phyloP scores from a whole-genome alignment of 30 jellyfish, hydroid and myxozoan genomes.

The Sanderia malayensis region DNA sequence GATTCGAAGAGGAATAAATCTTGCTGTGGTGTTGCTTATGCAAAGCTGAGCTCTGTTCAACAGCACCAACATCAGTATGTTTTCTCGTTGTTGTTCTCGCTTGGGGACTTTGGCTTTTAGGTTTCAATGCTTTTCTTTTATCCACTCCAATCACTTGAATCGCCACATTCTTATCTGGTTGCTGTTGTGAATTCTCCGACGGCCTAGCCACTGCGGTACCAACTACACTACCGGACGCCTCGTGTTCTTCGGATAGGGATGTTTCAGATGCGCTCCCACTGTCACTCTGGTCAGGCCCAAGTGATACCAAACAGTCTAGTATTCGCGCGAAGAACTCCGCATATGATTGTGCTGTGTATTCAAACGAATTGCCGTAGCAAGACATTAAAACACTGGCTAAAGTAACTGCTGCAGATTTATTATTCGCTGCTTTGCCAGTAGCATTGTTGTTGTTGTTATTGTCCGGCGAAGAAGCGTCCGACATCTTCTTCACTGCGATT shows the following conservation, averaged over 20 bases:
- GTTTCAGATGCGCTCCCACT: constrained; percentile 29
- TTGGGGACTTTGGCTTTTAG: not conserved
- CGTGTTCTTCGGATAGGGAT: constrained; percentile 47
- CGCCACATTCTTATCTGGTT: not conserved
- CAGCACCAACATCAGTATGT: not conserved
- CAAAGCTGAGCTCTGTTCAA: not conserved
- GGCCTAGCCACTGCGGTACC: not conserved
- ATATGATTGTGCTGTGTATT: constrained; percentile 10
- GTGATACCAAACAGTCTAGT: constrained; percentile 13
- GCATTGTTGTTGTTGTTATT: too few relatives aligned
- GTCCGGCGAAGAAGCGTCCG: not conserved
- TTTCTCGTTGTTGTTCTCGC: not conserved
- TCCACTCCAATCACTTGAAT: not conserved
- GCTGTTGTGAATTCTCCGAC: not conserved
- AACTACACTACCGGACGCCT: not conserved
- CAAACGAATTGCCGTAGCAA: constrained; percentile 35
- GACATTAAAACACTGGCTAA: constrained; percentile 30
- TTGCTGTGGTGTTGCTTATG: not conserved
- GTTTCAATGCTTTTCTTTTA: not conserved
- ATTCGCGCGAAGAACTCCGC: constrained; percentile 23
- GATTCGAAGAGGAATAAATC: not conserved
- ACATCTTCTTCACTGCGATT: constrained; percentile 47
- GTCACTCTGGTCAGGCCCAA: constrained; percentile 4
- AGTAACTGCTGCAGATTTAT: constrained; percentile 18
- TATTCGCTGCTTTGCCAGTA: constrained; percentile 12